Base-by-base conservation (phyloP, 1,140 invertebrate species). In the Anthonomus grandis region DNA sequence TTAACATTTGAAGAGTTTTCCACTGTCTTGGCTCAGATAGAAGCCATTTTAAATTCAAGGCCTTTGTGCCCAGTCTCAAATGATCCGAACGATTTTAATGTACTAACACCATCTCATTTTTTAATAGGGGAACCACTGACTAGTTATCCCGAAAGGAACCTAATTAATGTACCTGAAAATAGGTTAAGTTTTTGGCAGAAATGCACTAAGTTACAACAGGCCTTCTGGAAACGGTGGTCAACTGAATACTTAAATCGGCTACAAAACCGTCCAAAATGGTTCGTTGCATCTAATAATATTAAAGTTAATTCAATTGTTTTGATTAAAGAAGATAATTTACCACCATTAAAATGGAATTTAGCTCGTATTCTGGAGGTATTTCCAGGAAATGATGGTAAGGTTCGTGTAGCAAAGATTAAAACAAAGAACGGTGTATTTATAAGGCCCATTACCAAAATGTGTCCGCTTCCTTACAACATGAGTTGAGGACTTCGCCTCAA, bases 51-150 rank as follows among this genome's bases (percentile, higher is more conserved):
- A 8, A 73, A 74, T 57, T 67, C 65, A 2, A 42, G 74, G 9
- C 72, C 73, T n/a, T 24, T 75, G 5, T 57, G 44, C 19, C 62
- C 63, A 8, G 17, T 70, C 9, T 62, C 60, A n/a, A 49, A 52
- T 37, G 64, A 69, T 48, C 57, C 65, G 38, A 51, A 64, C 56
- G 69, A 71, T 24, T 37, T 61, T n/a, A 13, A 15, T 0, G 8
- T 36, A n/a, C 46, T 72, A 2, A 72, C 73, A 13, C 72, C 74
- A 12, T 71, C 53, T 17, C 71, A 75, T 60, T 76, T 76, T 42
- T 46, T 75, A 12, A 73, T 73, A 47, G 72, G 72, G 8, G 18
- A 47, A 24, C 55, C 66, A 8, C 39, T 72, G 5, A 63, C 48
- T 3, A 21, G 63, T 8, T 17, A 66, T 17, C 63, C 66, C 17